Conservation (phyloP, 2,113 vertebrate species). For the Pseudopodoces humilis region DNA sequence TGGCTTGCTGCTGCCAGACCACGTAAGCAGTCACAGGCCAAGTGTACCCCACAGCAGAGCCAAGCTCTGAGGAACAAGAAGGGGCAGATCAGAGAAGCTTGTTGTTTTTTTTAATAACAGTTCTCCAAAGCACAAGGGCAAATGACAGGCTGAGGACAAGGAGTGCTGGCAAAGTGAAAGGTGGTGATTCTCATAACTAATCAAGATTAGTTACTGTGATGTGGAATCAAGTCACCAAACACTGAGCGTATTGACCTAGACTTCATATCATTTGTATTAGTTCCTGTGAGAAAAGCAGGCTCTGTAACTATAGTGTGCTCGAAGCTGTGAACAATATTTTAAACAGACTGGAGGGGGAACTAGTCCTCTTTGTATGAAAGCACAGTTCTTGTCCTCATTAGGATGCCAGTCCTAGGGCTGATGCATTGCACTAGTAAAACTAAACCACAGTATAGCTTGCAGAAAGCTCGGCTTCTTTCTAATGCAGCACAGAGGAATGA, state of each 20-base stretch:
- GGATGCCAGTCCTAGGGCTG: conserved; percentile 22
- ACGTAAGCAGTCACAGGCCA: neutral
- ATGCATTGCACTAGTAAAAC: conserved; percentile 18
- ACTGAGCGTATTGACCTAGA: rapidly evolving
- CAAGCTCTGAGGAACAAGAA: neutral
- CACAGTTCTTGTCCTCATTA: conserved; percentile 21
- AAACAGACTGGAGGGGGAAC: conserved; percentile 69
- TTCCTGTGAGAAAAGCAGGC: neutral
- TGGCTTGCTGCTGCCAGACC: neutral
- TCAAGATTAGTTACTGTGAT: neutral
- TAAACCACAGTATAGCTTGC: neutral
- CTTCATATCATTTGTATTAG: rapidly evolving
- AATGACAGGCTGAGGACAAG: neutral
- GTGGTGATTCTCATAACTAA: neutral
- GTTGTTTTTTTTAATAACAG: neutral
- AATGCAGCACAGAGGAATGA: neutral
- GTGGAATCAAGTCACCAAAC: neutral
- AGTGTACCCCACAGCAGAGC: neutral
- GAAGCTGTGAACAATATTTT: conserved; percentile 44
- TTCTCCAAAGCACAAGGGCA: neutral
- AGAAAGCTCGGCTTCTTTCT: neutral
- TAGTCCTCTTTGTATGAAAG: conserved; percentile 59
- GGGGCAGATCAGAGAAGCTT: neutral
- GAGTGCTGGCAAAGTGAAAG: neutral
- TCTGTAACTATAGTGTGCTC: neutral